Base-by-base conservation (phyloP, 1,140 invertebrate species). In the Cecropterus lyciades region DNA sequence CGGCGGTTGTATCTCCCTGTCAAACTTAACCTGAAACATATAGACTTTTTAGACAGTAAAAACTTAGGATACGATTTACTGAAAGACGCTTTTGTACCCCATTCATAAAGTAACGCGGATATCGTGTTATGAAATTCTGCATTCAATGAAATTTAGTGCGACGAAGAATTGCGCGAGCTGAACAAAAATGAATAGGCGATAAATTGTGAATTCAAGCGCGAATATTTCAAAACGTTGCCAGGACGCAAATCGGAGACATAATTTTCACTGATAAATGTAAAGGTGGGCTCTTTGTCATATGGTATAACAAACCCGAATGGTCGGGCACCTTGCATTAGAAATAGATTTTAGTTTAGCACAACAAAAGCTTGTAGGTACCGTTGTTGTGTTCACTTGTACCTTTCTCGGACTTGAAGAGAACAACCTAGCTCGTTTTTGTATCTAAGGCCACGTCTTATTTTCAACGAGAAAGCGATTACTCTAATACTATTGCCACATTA, bases 101-200 rank as follows among this genome's bases (percentile, higher is more conserved):
- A n/a, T 40, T 40, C 17, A 53, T 37, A 37, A 37, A 16, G n/a
- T 9, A 53, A 37, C 24, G 8, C 30, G 27, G 14, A 15, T n/a
- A 30, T 14, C 5, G 20, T 24, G 14, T 53, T 55, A 55, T 55
- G 52, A 55, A 55, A 55, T 17, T 63, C n/a, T 24, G 59, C 60
- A 52, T 17, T 20, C 43, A 24, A 63, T 48, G 48, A 63, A 43
- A 63, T 63, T 63, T 51, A 63, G 37, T 40, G 17, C 48, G n/a
- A 8, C 48, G 24, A 42, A 40, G 60, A 42, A 52, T 63, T 63
- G 48, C 60, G 48, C 60, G 42, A 63, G 33, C 20, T 24, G 33
- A 52, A 63, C 60, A 63, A 63, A 63, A 63, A 63, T 63, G 60
- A 63, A 63, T 63, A 63, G 60, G 17, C 60, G 37, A 63, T 63